Evolutionary conservation across 2,797 vertebrate species (phyloP), one percentile per base, ranked within the genome.

Genomic region (Uromys caudimaculatus): DNA sequence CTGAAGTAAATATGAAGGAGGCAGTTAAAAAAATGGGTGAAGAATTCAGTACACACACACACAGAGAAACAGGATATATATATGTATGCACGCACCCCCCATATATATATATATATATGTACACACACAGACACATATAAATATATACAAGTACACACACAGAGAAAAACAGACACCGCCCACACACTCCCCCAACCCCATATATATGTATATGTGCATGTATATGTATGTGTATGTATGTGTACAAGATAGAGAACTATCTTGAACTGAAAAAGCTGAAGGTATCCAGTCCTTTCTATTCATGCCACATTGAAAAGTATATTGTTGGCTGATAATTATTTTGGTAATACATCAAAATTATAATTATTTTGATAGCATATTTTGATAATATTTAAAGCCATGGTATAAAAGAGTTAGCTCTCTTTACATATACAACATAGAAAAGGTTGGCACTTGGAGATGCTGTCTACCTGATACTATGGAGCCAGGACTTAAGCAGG

Each of bases 1-100:
- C 54, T 73, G 29, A 92, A 86, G 62, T 73, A 90, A 91, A 94
- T 14, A 56, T 94, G 77, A 90, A 91, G 29, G 77, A 94, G 27
- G 3, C 32, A 83, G 10, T 86, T 76, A 92, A 85, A 91, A 23
- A 67, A 50, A 16, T 58, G 9, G n/a, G 41, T 90, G 32, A 58
- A 77, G 93, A 19, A 58, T 13, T 60, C 19, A 38, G 24, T 16
- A 83, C 3, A 23, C 58, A 38, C 14, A 3, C 58, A 64, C 16
- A 79, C 16, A n/a, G n/a, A n/a, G n/a, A n/a, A n/a, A n/a, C n/a
- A n/a, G n/a, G n/a, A 52, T 0, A 62, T 9, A 62, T 3, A 62
- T 2, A n/a, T 19, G 38, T 8, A 71, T 3, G 21, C 16, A 69
- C 35, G n/a, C 16, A 69, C n/a, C n/a, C n/a, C n/a, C n/a, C n/a